Conservation (phyloP, 2,888 invertebrate species). For the Campoplex nolae region DNA sequence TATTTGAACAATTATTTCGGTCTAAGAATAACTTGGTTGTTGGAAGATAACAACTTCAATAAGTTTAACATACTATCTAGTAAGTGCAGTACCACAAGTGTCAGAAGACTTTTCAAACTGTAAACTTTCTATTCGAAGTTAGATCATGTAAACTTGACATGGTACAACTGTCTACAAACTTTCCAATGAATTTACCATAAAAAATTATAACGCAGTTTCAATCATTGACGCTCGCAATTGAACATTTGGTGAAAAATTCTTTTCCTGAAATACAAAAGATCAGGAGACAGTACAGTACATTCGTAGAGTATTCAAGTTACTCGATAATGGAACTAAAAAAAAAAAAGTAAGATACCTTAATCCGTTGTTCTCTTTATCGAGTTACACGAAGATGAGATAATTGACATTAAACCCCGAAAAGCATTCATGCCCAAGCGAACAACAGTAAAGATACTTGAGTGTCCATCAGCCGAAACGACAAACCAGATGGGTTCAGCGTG, state of each 20-base stretch:
- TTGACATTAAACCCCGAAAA: background rate
- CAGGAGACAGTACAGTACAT: background rate
- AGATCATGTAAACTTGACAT: background rate
- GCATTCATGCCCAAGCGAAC: constrained; percentile 5
- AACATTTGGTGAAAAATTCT: background rate
- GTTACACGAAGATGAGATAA: background rate
- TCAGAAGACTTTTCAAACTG: too few species aligned
- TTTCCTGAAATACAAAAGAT: background rate
- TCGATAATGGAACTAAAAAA: background rate
- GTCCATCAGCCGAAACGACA: constrained; percentile 44
- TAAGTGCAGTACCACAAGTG: too few species aligned
- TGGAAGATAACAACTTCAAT: too few species aligned
- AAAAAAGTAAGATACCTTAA: background rate
- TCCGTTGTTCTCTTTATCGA: background rate
- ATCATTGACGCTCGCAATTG: background rate
- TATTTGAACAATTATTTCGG: background rate
- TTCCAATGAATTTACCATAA: too few species aligned
- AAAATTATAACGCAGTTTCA: background rate
- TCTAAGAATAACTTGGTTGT: background rate
- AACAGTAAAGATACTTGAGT: constrained; percentile 39
- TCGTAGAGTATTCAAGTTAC: background rate
- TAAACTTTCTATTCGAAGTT: background rate
- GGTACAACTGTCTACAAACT: background rate
- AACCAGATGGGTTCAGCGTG: constrained; percentile 21
- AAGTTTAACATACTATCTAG: too few species aligned